These are phyloP conservation scores for Gallinago media DNA, from an alignment of 2,113 vertebrate genomes.

Conservation along the genomic window DNA sequence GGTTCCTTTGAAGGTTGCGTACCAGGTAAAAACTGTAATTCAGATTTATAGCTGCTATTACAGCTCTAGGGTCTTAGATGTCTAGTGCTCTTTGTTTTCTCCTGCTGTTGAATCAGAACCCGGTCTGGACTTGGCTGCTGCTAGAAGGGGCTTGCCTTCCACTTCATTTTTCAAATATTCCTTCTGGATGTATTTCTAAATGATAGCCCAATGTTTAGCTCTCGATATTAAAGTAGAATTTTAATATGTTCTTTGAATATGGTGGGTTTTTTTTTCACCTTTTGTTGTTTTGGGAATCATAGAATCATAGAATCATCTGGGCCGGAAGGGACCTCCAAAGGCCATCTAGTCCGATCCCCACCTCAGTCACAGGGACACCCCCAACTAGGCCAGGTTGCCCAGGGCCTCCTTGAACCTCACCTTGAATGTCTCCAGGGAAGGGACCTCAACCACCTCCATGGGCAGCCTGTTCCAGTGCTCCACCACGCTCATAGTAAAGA, in stretches of 20 bases:
- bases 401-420: too few relatives aligned
- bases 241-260: accelerated
- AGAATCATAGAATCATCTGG: too few relatives aligned
- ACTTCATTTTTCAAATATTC: accelerated
- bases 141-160: neutral
- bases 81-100: neutral
- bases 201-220: neutral
- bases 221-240: neutral
- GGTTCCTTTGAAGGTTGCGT: neutral
- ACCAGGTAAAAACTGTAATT: neutral
- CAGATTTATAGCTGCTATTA: neutral
- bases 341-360: too few relatives aligned
- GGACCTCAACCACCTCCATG: too few relatives aligned
- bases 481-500: too few relatives aligned
- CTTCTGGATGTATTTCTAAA: neutral
- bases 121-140: neutral
- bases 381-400: too few relatives aligned
- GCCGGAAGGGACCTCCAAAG: too few relatives aligned
- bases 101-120: neutral
- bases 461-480: too few relatives aligned
- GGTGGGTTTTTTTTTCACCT: neutral
- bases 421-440: too few relatives aligned
- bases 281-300: neutral
- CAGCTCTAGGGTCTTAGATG: neutral
- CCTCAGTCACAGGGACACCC: too few relatives aligned